phyloP scores from a whole-genome alignment of 2,888 invertebrate genomes.

The Scelioninae gen. 2 region DNA sequence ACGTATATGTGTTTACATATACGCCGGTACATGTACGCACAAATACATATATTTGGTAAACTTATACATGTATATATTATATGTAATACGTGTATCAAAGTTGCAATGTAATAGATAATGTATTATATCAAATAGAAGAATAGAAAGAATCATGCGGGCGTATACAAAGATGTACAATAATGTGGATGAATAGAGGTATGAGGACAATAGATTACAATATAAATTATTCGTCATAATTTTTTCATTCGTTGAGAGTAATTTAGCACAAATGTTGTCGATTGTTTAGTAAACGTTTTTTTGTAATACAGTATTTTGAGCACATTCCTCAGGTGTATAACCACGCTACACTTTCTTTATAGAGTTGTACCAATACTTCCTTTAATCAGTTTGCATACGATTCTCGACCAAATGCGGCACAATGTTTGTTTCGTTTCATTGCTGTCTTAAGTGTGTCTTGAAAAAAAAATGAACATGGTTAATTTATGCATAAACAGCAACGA shows the following conservation, averaged over 20 bases:
- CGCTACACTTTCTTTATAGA: slow-evolving; percentile 74
- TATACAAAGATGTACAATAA: slow-evolving; percentile 74
- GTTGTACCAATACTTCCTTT: slow-evolving; percentile 72
- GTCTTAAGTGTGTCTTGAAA: too few species aligned
- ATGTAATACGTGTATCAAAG: slow-evolving; percentile 64
- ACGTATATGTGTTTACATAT: slow-evolving; percentile 51
- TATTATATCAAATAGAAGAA: slow-evolving; percentile 74
- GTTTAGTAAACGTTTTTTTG: slow-evolving; percentile 71
- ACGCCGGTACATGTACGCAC: slow-evolving; percentile 33
- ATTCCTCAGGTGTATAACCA: slow-evolving; percentile 74
- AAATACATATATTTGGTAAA: slow-evolving; percentile 45
- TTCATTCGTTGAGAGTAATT: slow-evolving; percentile 71
- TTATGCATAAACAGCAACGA: too few species aligned
- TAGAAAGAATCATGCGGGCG: slow-evolving; percentile 73
- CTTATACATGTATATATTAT: slow-evolving; percentile 51
- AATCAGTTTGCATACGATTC: slow-evolving; percentile 11
- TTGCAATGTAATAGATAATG: slow-evolving; percentile 73
- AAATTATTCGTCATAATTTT: slow-evolving; percentile 71
- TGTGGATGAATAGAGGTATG: slow-evolving; percentile 72
- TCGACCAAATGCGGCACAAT: neutral
- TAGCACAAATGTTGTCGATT: slow-evolving; percentile 70
- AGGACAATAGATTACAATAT: slow-evolving; percentile 73
- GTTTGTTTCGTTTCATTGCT: too few species aligned
- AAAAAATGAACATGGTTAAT: too few species aligned
- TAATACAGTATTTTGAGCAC: slow-evolving; percentile 75